phyloP scores from a whole-genome alignment of 2,888 invertebrate genomes.

The Petrolisthes manimaculis region DNA sequence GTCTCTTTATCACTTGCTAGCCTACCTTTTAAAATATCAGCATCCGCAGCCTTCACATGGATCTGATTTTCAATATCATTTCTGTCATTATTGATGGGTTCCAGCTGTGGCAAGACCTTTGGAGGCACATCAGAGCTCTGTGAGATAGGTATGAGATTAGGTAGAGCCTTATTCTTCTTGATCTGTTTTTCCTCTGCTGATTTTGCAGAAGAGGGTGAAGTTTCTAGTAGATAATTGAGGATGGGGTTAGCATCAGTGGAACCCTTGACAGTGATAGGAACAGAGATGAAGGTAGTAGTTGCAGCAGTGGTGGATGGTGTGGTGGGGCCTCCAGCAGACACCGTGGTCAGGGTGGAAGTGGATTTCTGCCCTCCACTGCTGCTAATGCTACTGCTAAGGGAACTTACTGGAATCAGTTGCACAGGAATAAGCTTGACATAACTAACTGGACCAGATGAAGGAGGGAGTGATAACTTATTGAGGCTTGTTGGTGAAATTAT shows the following conservation, averaged over 20 bases:
- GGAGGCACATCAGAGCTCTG: conserved; percentile 7
- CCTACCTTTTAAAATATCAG: not conserved
- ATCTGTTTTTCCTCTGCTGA: not conserved
- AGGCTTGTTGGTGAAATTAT: conserved; percentile 9
- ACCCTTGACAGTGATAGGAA: conserved; percentile 47
- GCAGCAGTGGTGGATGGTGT: conserved; percentile 1
- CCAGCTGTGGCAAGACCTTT: not conserved
- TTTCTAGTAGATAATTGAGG: conserved; percentile 43
- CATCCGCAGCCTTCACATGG: not conserved
- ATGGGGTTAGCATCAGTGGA: conserved; percentile 29
- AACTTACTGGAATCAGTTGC: conserved; percentile 48
- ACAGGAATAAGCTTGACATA: conserved; percentile 55
- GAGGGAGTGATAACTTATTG: conserved; percentile 12
- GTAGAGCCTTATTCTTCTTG: conserved; percentile 21
- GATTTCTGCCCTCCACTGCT: conserved; percentile 8
- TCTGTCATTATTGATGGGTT: not conserved
- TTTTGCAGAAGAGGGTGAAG: conserved; percentile 4
- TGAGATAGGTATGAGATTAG: conserved; percentile 49
- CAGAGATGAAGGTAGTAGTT: conserved; percentile 53
- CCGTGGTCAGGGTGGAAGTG: not conserved
- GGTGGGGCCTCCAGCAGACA: not conserved
- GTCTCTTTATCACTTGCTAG: not conserved
- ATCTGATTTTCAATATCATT: conserved; percentile 15
- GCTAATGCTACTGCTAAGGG: not conserved
- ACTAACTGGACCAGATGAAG: conserved; percentile 40